Evolutionary conservation across 2,888 invertebrate species (phyloP), one percentile per base, ranked within the genome.

Genomic region (Oscheius sp.): DNA sequence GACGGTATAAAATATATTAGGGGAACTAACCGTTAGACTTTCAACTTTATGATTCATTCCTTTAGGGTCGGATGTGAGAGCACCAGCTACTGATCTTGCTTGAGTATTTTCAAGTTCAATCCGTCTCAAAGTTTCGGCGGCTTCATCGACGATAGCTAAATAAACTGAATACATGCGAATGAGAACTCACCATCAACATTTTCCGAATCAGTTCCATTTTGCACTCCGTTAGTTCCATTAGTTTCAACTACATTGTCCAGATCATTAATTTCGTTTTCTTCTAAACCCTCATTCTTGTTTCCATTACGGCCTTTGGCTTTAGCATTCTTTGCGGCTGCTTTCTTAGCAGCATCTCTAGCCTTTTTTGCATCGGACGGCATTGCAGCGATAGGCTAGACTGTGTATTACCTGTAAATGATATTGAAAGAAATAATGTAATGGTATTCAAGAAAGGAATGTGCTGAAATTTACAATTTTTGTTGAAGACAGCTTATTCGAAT

Each of bases 351-450:
- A 87, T 94, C 95, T 88, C 96, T 93, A 87, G 95, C 94, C 91
- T 98, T 97, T 89, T 98, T 97, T 37, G 96, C 92, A 89, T 97
- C 97, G 84, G 98, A 98, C 88, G 98, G 96, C 98, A 98, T 98
- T 37, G 31, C n/a, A n/a, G 23, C 29, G 68, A 50, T 58, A 39
- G 23, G 25, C 6, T 31, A 68, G 58, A 34, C 34, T 46, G 64
- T 65, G 39, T 64, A 48, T 65, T 65, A 65, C 70, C 70, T 57
- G 31, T 55, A 65, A 65, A n/a, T n/a, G n/a, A n/a, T n/a, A n/a
- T n/a, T n/a, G n/a, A n/a, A n/a, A n/a, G n/a, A n/a, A n/a, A n/a
- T n/a, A n/a, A n/a, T n/a, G n/a, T n/a, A n/a, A n/a, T n/a, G n/a
- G n/a, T n/a, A n/a, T n/a, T n/a, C n/a, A n/a, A n/a, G n/a, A n/a